These are phyloP conservation scores for Limnephilus marmoratus DNA, from an alignment of 2,888 invertebrate species.

Conservation along the genomic window DNA sequence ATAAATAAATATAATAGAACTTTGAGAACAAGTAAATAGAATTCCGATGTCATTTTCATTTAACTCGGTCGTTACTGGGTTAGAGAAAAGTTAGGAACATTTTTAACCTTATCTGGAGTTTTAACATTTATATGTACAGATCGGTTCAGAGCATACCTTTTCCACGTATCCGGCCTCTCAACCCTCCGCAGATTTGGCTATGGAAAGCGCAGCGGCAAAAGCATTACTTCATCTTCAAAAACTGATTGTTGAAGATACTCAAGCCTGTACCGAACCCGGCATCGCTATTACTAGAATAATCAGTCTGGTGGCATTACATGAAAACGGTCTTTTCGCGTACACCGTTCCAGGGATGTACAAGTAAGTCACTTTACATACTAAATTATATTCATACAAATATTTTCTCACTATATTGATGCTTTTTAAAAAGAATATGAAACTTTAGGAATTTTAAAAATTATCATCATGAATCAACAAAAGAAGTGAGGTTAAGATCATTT, in stretches of 20 bases:
- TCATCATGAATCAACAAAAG: too few relatives aligned
- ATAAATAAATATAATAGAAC: too few relatives aligned
- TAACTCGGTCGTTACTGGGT: too few relatives aligned
- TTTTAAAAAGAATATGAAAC: not conserved
- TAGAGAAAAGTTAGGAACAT: not conserved
- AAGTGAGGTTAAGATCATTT: too few relatives aligned
- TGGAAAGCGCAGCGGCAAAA: constrained; percentile 73
- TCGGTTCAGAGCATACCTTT: constrained; percentile 70
- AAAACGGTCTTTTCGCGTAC: constrained; percentile 79
- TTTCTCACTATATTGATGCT: not conserved
- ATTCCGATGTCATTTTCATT: too few relatives aligned
- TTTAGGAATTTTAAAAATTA: too few relatives aligned
- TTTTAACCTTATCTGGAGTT: not conserved
- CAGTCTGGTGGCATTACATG: constrained; percentile 74
- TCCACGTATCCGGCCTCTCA: constrained; percentile 74
- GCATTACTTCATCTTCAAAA: constrained; percentile 72
- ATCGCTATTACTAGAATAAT: constrained; percentile 68
- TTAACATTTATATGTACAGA: constrained; percentile 47
- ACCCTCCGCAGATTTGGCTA: constrained; percentile 72
- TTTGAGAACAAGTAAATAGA: too few relatives aligned
- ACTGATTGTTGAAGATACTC: constrained; percentile 54
- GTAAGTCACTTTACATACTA: constrained; percentile 67
- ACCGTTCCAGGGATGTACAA: constrained; percentile 78
- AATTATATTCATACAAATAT: not conserved
- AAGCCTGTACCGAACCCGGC: constrained; percentile 66